Evolutionary conservation across 2,888 invertebrate genomes (phyloP), one percentile per base, ranked within the genome.

Genomic region (Mystacides longicornis): DNA sequence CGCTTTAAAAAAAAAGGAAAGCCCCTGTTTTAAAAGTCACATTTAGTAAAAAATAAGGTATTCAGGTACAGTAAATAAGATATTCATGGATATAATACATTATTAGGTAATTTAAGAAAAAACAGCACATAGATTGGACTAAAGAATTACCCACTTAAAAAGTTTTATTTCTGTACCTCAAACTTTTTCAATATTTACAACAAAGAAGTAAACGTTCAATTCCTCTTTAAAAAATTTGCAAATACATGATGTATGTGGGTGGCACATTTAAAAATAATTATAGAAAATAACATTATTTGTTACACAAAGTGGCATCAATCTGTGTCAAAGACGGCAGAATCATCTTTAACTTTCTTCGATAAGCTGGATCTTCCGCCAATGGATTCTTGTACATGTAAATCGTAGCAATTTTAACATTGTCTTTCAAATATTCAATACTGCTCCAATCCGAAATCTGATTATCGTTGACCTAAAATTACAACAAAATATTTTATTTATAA

Each of bases 351-450:
- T 98, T 98, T 64, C 93, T 81, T 54, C 97, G 76, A 70, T 98
- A 98, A 64, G 87, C 89, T 0, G 90, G 80, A 78, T 91, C 94
- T 33, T 80, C 77, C 0, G 86, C 83, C 1, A 98, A 71, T 0
- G 97, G 96, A 75, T 99, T 99, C 27, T 88, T 79, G 69, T 99
- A 97, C 65, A 99, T 72, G 71, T 99, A 99, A 51, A 99, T 83
- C 0, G 97, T 97, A 49, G 75, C 70, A 3, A 93, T 69, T 47
- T 82, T 82, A 64, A 80, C 82, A 70, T 87, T 86, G 0, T 71
- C 66, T 19, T 80, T 73, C 46, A 99, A 75, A 52, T 80, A 76
- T 31, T 94, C 88, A 2, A 99, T 68, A 19, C 87, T 87, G 18
- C 79, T 78, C 97, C 97, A 99, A 48, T 89, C 86, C 46, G 82